Evolutionary conservation across 2,113 vertebrate genomes (phyloP), one percentile per base, ranked within the genome.

Genomic region (Corythaeola cristata): DNA sequence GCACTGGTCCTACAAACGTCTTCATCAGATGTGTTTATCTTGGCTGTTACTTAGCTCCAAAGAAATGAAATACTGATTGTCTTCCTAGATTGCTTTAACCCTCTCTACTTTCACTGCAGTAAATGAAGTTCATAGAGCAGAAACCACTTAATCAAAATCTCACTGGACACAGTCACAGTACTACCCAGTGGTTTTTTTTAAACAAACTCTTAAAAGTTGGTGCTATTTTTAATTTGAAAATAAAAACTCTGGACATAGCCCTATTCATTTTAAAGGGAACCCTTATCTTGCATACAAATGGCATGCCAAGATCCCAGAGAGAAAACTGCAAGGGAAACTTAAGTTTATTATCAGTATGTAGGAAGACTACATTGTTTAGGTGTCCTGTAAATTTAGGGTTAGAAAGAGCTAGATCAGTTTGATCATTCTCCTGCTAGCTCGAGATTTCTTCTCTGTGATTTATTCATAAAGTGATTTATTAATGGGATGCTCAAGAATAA

Each of bases 31-130:
- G 15, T 55, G 67, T 90, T 95, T 90, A 55, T 86, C 68, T 90
- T 83, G 21, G 15, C 79, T 78, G 55, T n/a, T 80, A 71, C 45
- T 94, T 88, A 84, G 55, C 27, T 93, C 37, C 64, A 41, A 92
- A 78, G 28, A 84, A 94, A 94, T 89, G 68, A 96, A 92, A 72
- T 88, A 93, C 75, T 50, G 81, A 75, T 91, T 93, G 20, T 47
- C n/a, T 92, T 89, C 69, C 73, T 52, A 75, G 72, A 56, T 63
- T 59, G 44, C 35, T 78, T 96, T 95, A 95, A 92, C 56, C 6
- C 37, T 75, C 64, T 91, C 56, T 75, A 6, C 12, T 74, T 83
- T 45, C 76, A 58, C n/a, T 88, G 75, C 33, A 67, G 53, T 32
- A 77, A 55, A 19, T n/a, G 17, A 62, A 77, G 47, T 37, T 55